Percentiles rank a stretch among this genome's conserved stretches.
Evolutionary conservation across 2,113 vertebrate genomes (phyloP).

Genomic region (Tachuris rubrigastra): DNA sequence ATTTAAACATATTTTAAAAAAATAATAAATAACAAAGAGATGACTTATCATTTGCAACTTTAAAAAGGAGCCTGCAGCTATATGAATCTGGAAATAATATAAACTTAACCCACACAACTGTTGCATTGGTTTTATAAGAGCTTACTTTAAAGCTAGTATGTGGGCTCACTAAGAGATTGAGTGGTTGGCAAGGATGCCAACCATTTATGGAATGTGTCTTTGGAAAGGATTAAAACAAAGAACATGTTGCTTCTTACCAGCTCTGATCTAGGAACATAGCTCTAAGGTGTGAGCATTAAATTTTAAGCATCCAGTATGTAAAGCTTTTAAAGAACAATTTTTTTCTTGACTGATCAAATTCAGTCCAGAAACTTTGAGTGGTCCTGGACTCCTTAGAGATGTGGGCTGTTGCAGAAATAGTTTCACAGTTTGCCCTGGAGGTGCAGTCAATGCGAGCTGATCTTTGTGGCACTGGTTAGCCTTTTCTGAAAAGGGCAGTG

Average conservation of each 20-base stretch:
- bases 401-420: not conserved
- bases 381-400: not conserved
- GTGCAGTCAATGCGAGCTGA: not conserved
- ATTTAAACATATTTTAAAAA: conserved; percentile 20
- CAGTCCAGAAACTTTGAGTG: not conserved
- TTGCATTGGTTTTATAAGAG: conserved; percentile 72
- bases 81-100: conserved; percentile 80
- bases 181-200: conserved; percentile 75
- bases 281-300: conserved; percentile 47
- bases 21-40: conserved; percentile 57
- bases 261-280: conserved; percentile 53
- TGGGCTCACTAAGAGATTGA: conserved; percentile 63
- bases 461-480: not conserved
- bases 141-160: conserved; percentile 81
- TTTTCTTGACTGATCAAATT: conserved; percentile 69
- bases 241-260: conserved; percentile 73
- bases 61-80: conserved; percentile 66
- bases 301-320: conserved; percentile 29
- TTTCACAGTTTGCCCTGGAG: not conserved
- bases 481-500: rapidly evolving
- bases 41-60: conserved; percentile 70
- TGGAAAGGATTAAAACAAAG: conserved; percentile 76
- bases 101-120: conserved; percentile 72
- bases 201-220: conserved; percentile 80
- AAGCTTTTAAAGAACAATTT: conserved; percentile 42